These are phyloP conservation scores for Eupleurogrammus muticus DNA, from an alignment of 2,797 vertebrate species.

Conservation along the genomic window DNA sequence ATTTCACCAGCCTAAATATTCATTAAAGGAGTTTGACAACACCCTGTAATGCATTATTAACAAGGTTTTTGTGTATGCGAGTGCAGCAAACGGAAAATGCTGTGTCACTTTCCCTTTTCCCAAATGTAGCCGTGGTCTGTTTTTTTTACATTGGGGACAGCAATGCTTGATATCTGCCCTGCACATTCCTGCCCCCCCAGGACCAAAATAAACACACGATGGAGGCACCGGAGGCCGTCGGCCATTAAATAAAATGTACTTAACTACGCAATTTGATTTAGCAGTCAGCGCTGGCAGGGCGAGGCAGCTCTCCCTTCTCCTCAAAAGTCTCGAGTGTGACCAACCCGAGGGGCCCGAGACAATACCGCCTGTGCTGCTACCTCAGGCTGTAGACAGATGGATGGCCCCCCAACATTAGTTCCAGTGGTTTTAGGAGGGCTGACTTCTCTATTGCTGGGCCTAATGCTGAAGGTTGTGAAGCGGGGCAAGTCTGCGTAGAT, in stretches of 20 bases:
- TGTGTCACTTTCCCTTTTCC: constrained; percentile 10
- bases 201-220: constrained; percentile 36
- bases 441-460: constrained; percentile 42
- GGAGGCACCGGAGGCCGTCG: constrained; percentile 1
- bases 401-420: constrained; percentile 75
- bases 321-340: constrained; percentile 57
- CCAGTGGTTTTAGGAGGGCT: constrained; percentile 69
- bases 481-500: not conserved
- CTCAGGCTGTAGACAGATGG: constrained; percentile 79
- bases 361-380: constrained; percentile 55
- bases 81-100: not conserved
- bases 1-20: constrained; percentile 40
- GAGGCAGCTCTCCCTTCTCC: constrained; percentile 65
- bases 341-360: constrained; percentile 57
- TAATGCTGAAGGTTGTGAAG: constrained; percentile 24
- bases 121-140: constrained; percentile 20
- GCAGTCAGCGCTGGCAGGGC: constrained; percentile 67
- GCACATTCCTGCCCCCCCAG: constrained; percentile 16
- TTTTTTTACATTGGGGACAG: constrained; percentile 22
- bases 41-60: constrained; percentile 36
- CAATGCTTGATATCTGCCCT: constrained; percentile 11
- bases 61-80: constrained; percentile 24
- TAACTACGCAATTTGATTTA: constrained; percentile 63
- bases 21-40: constrained; percentile 34
- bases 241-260: constrained; percentile 36